phyloP scores from a whole-genome alignment of 2,113 vertebrate species.

The Athene noctua region DNA sequence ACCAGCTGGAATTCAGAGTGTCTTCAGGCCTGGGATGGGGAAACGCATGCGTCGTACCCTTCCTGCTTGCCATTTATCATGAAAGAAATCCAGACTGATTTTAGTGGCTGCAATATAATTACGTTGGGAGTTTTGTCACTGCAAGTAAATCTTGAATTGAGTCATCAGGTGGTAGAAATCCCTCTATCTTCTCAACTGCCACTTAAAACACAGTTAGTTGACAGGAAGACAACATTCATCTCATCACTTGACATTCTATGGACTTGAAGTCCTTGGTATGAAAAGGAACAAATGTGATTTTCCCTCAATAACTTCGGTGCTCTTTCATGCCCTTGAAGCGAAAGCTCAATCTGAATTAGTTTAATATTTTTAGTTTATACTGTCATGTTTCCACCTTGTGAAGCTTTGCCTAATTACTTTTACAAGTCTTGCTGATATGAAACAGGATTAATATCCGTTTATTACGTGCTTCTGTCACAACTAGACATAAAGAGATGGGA shows the following conservation, averaged over 20 bases:
- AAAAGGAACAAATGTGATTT: constrained; percentile 2
- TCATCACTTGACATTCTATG: neutral
- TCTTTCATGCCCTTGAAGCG: neutral
- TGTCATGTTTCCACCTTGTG: neutral
- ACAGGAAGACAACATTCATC: neutral
- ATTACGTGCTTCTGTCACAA: neutral
- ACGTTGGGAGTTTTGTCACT: neutral
- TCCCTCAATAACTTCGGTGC: neutral
- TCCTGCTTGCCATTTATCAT: neutral
- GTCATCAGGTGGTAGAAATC: neutral
- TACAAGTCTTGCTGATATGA: neutral
- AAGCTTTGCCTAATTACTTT: neutral
- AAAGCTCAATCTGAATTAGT: neutral
- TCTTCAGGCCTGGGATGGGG: neutral
- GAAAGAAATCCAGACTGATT: neutral
- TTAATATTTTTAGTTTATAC: neutral
- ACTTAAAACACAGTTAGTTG: neutral
- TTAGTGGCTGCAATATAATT: neutral
- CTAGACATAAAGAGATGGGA: neutral
- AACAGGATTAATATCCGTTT: neutral
- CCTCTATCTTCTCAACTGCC: neutral
- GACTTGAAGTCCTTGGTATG: neutral
- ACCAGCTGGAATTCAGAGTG: neutral
- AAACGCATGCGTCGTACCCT: neutral
- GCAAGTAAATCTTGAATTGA: neutral